Conservation (phyloP, 2,113 vertebrate species). For the Crotalus viridis region DNA sequence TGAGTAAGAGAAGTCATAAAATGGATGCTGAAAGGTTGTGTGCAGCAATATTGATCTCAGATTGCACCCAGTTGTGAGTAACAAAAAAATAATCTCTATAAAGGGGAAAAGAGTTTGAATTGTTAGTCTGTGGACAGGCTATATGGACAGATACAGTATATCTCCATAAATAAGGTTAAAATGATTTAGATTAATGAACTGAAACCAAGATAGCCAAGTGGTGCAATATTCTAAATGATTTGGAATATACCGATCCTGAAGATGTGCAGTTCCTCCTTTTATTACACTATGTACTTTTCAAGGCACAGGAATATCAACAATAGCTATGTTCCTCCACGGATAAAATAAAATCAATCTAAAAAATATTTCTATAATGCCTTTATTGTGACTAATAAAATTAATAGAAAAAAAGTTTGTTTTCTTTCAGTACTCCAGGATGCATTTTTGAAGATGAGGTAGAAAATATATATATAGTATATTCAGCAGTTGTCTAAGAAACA, state of each 20-base stretch:
- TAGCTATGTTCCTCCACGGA: background rate
- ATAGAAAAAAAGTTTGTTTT: background rate
- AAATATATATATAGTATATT: no score
- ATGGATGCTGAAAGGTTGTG: background rate
- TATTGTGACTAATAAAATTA: background rate
- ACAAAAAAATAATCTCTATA: background rate
- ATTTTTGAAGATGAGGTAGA: background rate
- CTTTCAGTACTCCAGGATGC: background rate
- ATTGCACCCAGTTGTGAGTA: background rate
- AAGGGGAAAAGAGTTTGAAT: background rate
- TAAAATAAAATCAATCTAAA: background rate
- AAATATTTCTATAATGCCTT: background rate
- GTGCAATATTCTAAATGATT: background rate
- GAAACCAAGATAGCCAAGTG: background rate
- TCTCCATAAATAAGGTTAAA: no score
- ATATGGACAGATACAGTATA: no score
- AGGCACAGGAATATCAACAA: background rate
- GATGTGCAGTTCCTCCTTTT: background rate
- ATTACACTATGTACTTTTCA: background rate
- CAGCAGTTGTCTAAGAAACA: background rate
- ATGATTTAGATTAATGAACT: background rate
- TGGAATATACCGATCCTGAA: background rate
- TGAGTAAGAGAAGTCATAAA: background rate
- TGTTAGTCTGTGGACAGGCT: background rate
- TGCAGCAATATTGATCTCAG: background rate